Conservation (phyloP, 2,797 vertebrate genomes). For the Platyrinchus mystaceus region DNA sequence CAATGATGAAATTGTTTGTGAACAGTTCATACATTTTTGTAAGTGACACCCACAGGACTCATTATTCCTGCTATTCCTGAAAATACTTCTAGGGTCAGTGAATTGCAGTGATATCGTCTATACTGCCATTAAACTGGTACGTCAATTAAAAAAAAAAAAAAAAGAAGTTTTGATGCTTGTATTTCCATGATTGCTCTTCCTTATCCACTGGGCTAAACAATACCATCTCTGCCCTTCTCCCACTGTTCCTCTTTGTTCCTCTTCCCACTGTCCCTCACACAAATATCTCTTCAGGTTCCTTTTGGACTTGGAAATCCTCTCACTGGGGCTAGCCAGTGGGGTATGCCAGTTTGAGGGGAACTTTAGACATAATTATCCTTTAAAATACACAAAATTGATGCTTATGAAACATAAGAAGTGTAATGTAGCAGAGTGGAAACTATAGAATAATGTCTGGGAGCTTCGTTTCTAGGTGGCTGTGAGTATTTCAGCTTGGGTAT, state of each 20-base stretch:
- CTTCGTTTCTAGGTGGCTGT: neutral
- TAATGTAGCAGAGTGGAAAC: neutral
- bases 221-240: neutral
- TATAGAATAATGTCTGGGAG: neutral
- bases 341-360: neutral
- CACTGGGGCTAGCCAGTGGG: neutral
- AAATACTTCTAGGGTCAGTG: neutral
- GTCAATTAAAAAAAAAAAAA: neutral
- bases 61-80: neutral
- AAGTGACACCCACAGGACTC: neutral
- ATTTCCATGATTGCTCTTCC: neutral
- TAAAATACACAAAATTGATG: slow-evolving; percentile 33
- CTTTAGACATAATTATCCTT: slow-evolving; percentile 5
- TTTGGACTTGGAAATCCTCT: neutral
- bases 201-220: neutral
- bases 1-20: neutral
- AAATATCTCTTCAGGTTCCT: neutral
- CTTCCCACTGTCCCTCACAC: neutral
- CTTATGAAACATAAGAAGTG: neutral
- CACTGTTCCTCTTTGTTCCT: neutral
- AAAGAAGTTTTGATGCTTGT: neutral
- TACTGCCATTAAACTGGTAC: neutral
- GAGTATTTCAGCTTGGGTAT: neutral
- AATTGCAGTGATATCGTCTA: neutral
- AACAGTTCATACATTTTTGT: neutral